Evolutionary conservation across 1,140 invertebrate species (phyloP), one percentile per base, ranked within the genome.

Genomic region (Trissolcus basalis): DNA sequence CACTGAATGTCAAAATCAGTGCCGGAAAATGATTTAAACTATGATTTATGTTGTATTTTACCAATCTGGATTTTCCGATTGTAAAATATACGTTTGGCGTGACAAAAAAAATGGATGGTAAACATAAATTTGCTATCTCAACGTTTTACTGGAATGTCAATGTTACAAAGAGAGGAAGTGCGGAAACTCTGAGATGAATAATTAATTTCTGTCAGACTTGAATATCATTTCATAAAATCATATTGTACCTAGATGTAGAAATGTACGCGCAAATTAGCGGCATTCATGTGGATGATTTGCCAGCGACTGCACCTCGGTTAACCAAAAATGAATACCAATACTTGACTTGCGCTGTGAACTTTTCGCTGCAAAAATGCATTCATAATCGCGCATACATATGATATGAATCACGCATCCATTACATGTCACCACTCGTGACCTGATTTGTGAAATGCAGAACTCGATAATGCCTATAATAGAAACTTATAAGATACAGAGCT

Each of bases 331-430:
- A 61, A 70, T 49, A 12, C 9, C 48, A 27, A 33, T 19, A 69
- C 16, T 60, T 54, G 12, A 43, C 48, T 39, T 35, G 11, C 12
- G 39, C 12, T 63, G 27, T n/a, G 45, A 50, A 49, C 48, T 63
- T 56, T 61, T 36, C 50, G 12, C 19, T 44, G 51, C 60, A 63
- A 63, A 27, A 56, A 48, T 55, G 5, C 47, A 49, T 41, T 15
- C 15, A 41, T 44, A 51, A 51, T 58, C 56, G n/a, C 4, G 33
- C 65, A 27, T 61, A 27, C 56, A 50, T 27, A 8, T 33, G 56
- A 61, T 60, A 35, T 69, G 65, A 69, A 55, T 69, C 56, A 61
- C 43, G 54, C 56, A 10, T 60, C 35, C 43, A 54, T 48, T 69
- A 47, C 43, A 48, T 48, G 54, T 69, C 47, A 41, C 58, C 56